phyloP scores from a whole-genome alignment of 2,888 invertebrate species.

The Lithophane leautieri region DNA sequence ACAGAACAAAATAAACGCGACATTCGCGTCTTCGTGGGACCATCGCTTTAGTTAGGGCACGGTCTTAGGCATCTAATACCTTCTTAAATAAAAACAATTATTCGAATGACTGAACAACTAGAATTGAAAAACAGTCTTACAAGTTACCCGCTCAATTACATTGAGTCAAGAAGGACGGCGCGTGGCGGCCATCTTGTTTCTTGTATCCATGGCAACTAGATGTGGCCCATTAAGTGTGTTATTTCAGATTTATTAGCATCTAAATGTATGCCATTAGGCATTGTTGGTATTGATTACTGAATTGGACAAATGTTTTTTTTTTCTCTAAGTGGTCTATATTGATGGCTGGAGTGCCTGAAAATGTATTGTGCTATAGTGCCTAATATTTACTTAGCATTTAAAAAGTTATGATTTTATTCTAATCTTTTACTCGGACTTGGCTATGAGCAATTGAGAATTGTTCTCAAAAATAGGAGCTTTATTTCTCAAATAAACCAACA shows the following conservation, averaged over 20 bases:
- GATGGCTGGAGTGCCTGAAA: background rate
- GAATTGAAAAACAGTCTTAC: slow-evolving; percentile 16
- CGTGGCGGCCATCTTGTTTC: slow-evolving; percentile 29
- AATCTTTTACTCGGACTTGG: no score
- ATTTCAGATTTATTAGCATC: slow-evolving; percentile 44
- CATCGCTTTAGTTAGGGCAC: background rate
- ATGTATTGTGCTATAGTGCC: background rate
- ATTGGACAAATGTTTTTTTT: background rate
- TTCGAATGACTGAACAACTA: slow-evolving; percentile 5
- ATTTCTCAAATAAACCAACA: background rate
- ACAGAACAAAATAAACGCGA: background rate
- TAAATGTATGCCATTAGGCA: slow-evolving; percentile 34
- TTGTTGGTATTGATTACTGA: slow-evolving; percentile 27
- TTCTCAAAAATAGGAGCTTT: background rate
- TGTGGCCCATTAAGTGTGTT: slow-evolving; percentile 20
- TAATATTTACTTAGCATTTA: background rate
- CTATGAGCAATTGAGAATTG: background rate
- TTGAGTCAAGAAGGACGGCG: slow-evolving; percentile 27
- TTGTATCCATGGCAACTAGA: slow-evolving; percentile 30
- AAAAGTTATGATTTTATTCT: no score
- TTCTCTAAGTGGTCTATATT: background rate
- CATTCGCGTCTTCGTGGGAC: background rate
- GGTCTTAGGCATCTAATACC: background rate
- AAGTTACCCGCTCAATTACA: slow-evolving; percentile 35
- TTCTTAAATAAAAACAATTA: slow-evolving; percentile 30